phyloP scores from a whole-genome alignment of 2,888 invertebrate genomes.

The Metopia argyrocephala region DNA sequence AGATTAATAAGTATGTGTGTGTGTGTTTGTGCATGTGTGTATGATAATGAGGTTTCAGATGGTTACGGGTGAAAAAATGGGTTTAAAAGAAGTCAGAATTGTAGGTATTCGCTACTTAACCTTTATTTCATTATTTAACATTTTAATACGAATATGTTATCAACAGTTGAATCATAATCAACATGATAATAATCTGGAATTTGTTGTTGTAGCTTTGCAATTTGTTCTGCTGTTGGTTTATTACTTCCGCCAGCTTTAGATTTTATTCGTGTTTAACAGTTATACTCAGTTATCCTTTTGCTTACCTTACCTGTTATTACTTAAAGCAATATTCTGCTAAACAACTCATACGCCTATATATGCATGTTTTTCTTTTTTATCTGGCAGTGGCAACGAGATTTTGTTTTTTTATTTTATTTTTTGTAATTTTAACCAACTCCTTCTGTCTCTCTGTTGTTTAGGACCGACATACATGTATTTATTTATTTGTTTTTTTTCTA shows the following conservation, averaged over 20 bases:
- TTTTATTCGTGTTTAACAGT: conserved; percentile 2
- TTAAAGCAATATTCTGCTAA: too few relatives aligned
- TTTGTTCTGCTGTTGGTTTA: conserved; percentile 50
- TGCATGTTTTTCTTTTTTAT: too few relatives aligned
- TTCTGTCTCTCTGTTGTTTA: too few relatives aligned
- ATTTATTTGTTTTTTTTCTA: too few relatives aligned
- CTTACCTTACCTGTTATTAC: too few relatives aligned
- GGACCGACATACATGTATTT: too few relatives aligned
- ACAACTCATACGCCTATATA: too few relatives aligned
- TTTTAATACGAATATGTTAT: conserved; percentile 32
- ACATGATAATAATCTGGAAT: conserved; percentile 20
- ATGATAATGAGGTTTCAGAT: not conserved
- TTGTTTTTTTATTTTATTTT: too few relatives aligned
- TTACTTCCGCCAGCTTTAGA: conserved; percentile 57
- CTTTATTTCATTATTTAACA: conserved; percentile 7
- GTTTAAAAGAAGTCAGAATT: not conserved
- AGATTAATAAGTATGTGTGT: not conserved
- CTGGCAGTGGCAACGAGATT: too few relatives aligned
- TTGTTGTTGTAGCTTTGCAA: conserved; percentile 31
- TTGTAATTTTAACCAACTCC: too few relatives aligned
- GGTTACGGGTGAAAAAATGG: not conserved
- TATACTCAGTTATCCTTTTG: not conserved
- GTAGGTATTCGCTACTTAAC: not conserved
- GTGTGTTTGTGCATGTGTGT: not conserved
- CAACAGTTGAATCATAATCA: too few relatives aligned